Evolutionary conservation across 1,140 invertebrate genomes (phyloP).

Genomic region (Potamilus streckersoni): DNA sequence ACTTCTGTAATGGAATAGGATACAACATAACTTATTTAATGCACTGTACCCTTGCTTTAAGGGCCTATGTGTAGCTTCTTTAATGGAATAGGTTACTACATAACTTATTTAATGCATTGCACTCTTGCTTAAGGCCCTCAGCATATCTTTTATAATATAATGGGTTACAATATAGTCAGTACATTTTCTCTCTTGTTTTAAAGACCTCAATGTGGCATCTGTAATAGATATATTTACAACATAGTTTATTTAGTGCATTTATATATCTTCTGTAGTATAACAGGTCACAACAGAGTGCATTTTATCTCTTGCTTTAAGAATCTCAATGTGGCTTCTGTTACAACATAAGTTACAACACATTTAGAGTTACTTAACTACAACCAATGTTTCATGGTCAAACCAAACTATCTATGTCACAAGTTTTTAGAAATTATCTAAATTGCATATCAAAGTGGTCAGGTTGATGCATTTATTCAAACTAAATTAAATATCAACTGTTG

Average conservation of each 20-base stretch:
- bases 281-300: slow-evolving; percentile 9
- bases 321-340: slow-evolving; percentile 40
- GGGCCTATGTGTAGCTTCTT: slow-evolving; percentile 39
- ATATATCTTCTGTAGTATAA: slow-evolving; percentile 35
- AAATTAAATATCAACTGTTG: too few species aligned
- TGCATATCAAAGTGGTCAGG: too few species aligned
- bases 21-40: slow-evolving; percentile 15
- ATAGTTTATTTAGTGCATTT: slow-evolving; percentile 10
- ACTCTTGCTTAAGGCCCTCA: slow-evolving; percentile 39
- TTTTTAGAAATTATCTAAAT: too few species aligned
- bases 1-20: slow-evolving; percentile 29
- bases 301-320: slow-evolving; percentile 33
- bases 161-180: background rate
- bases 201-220: slow-evolving; percentile 42
- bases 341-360: background rate
- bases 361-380: too few species aligned
- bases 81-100: slow-evolving; percentile 1
- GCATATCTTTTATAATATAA: slow-evolving; percentile 34
- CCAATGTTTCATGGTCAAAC: too few species aligned
- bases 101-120: slow-evolving; percentile 14
- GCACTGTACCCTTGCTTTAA: slow-evolving; percentile 39
- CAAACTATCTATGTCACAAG: too few species aligned
- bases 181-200: slow-evolving; percentile 35
- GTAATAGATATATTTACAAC: slow-evolving; percentile 2
- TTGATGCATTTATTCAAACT: too few species aligned